Base-by-base conservation (phyloP, 1,140 invertebrate species). In the Contarinia nasturtii region DNA sequence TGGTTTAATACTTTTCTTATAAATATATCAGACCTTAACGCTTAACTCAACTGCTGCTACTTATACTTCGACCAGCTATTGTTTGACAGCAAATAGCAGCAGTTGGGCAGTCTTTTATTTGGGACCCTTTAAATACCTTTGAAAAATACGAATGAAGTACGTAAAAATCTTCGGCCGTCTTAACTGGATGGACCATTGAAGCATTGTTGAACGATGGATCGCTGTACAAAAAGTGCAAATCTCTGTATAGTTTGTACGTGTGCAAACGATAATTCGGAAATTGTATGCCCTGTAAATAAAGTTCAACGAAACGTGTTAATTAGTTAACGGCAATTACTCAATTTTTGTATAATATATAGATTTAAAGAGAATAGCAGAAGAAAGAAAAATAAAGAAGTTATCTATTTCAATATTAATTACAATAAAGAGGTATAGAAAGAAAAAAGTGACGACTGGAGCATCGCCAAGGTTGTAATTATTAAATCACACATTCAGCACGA, bases 71-170 rank as follows among this genome's bases (percentile, higher is more conserved):
- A n/a, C n/a, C n/a, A n/a, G n/a, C n/a, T n/a, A n/a, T n/a, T n/a
- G n/a, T n/a, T n/a, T n/a, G n/a, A n/a, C n/a, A n/a, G n/a, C n/a
- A n/a, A n/a, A n/a, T n/a, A n/a, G n/a, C n/a, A n/a, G n/a, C n/a
- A n/a, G n/a, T n/a, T n/a, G n/a, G n/a, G n/a, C n/a, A n/a, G n/a
- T n/a, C n/a, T n/a, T n/a, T n/a, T n/a, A n/a, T n/a, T n/a, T n/a
- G n/a, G n/a, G n/a, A n/a, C n/a, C n/a, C n/a, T n/a, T n/a, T n/a
- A n/a, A 37, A 55, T 64, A 80, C 76, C 59, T 73, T 72, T 46
- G 76, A 73, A 59, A 79, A 78, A 58, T 76, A 77, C 48, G 73
- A 72, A 58, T 86, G 80, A 10, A 86, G 66, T 54, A 76, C 73
- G 59, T 82, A 84, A 53, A 80, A 70, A 48, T 73, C 70, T 11